Conservation (phyloP, 1,140 invertebrate genomes). For the Vollenhovia emeryi region DNA sequence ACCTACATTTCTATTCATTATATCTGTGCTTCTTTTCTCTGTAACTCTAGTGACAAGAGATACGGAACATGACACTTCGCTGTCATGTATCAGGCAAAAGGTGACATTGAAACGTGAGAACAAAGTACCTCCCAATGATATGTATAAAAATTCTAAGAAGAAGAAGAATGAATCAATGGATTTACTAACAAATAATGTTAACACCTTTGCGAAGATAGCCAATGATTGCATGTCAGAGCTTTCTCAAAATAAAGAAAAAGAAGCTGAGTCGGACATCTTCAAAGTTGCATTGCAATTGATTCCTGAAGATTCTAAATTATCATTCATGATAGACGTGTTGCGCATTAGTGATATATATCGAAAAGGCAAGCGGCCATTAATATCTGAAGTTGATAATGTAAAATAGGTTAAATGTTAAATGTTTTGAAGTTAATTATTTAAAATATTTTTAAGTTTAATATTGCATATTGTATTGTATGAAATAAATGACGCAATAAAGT, state of each 20-base stretch:
- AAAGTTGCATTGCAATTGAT: slow-evolving; percentile 12
- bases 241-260: not conserved
- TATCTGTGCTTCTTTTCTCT: too few relatives aligned
- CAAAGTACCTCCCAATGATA: not conserved
- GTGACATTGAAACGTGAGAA: slow-evolving; percentile 3
- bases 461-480: too few relatives aligned
- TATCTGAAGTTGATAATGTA: slow-evolving; percentile 3
- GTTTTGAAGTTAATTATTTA: too few relatives aligned
- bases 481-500: too few relatives aligned
- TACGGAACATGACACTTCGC: not conserved
- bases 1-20: too few relatives aligned
- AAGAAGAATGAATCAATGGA: not conserved
- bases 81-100: not conserved
- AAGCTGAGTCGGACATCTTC: not conserved
- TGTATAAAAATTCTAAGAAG: not conserved
- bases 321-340: not conserved
- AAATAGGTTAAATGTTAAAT: too few relatives aligned
- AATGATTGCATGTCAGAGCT: not conserved
- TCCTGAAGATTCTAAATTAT: slow-evolving; percentile 11
- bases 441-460: too few relatives aligned
- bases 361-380: slow-evolving; percentile 17
- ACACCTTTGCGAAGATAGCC: slow-evolving; percentile 3
- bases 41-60: too few relatives aligned
- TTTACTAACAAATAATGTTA: not conserved
- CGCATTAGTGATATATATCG: slow-evolving; percentile 22